Percentiles rank a stretch among this genome's conserved stretches.
Conservation (phyloP, 2,888 invertebrate genomes). For the Hesperia comma region DNA sequence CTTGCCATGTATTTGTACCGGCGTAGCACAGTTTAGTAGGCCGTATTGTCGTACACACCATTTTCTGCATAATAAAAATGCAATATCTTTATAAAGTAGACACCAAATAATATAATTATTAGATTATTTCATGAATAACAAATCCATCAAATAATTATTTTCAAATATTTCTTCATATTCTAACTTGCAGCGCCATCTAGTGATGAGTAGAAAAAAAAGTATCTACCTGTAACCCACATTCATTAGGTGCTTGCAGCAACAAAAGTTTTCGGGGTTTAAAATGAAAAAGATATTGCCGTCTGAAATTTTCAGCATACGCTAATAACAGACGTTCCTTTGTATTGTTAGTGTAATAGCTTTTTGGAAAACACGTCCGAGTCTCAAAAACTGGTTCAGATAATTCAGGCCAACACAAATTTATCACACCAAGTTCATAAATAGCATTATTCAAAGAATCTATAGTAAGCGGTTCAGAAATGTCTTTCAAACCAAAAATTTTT, state of each 20-base stretch:
- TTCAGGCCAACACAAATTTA: slow-evolving; percentile 87
- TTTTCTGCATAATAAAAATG: slow-evolving; percentile 86
- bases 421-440: slow-evolving; percentile 84
- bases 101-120: too few species aligned
- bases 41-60: slow-evolving; percentile 92
- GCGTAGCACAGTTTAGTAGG: slow-evolving; percentile 90
- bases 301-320: slow-evolving; percentile 91
- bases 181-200: slow-evolving; percentile 47
- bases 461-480: slow-evolving; percentile 69
- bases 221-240: slow-evolving; percentile 89
- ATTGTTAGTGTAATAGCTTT: slow-evolving; percentile 86
- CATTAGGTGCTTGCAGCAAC: slow-evolving; percentile 89
- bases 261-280: slow-evolving; percentile 86
- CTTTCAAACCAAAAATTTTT: slow-evolving; percentile 65
- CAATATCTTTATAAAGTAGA: background rate
- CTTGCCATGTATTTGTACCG: slow-evolving; percentile 88
- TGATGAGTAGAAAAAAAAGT: slow-evolving; percentile 21
- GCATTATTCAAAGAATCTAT: slow-evolving; percentile 83
- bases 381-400: slow-evolving; percentile 82
- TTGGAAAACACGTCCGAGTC: slow-evolving; percentile 84
- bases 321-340: slow-evolving; percentile 88
- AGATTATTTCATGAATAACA: too few species aligned
- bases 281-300: slow-evolving; percentile 86
- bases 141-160: too few species aligned
- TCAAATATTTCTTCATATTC: too few species aligned